A percentile compares a stretch with the other conserved stretches of the same genome.
Conservation (phyloP, 2,797 vertebrate genomes). For the Lindbergichthys nudifrons region DNA sequence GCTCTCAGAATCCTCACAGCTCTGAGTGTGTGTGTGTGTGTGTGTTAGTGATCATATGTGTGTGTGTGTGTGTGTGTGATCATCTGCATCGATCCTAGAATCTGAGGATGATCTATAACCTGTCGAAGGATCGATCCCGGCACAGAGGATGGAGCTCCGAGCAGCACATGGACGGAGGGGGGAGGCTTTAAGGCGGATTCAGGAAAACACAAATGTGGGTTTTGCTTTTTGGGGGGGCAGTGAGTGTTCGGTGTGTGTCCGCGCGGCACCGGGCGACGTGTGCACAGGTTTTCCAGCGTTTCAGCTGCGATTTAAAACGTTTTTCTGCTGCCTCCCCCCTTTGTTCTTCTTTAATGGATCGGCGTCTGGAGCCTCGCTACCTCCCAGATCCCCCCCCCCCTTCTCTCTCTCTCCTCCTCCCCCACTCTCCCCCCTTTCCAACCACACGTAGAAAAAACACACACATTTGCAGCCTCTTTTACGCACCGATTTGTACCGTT, state of each 20-base stretch:
- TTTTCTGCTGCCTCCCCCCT: constrained; percentile 54
- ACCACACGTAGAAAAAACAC: constrained; percentile 27
- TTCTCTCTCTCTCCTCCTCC: constrained; percentile 23
- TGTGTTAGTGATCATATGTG: not conserved
- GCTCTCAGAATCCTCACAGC: constrained; percentile 29
- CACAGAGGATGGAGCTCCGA: constrained; percentile 17
- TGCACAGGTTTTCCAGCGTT: not conserved
- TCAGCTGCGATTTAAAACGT: constrained; percentile 4
- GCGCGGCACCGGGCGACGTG: not conserved
- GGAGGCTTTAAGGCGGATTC: constrained; percentile 14
- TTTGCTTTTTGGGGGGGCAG: no score
- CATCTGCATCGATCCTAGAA: constrained; percentile 4
- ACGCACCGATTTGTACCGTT: not conserved
- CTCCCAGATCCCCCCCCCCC: constrained; percentile 40
- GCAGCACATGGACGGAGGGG: constrained; percentile 37
- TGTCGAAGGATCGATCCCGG: not conserved
- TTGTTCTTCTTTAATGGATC: constrained; percentile 80
- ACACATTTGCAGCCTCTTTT: constrained; percentile 19
- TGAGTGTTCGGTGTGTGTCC: not conserved
- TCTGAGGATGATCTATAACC: not conserved
- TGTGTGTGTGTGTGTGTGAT: not conserved
- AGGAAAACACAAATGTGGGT: not conserved
- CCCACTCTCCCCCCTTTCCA: constrained; percentile 20
- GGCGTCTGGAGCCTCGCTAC: constrained; percentile 66
- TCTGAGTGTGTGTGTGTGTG: accelerated